phyloP scores from a whole-genome alignment of 2,113 vertebrate genomes.

The Indri indri region DNA sequence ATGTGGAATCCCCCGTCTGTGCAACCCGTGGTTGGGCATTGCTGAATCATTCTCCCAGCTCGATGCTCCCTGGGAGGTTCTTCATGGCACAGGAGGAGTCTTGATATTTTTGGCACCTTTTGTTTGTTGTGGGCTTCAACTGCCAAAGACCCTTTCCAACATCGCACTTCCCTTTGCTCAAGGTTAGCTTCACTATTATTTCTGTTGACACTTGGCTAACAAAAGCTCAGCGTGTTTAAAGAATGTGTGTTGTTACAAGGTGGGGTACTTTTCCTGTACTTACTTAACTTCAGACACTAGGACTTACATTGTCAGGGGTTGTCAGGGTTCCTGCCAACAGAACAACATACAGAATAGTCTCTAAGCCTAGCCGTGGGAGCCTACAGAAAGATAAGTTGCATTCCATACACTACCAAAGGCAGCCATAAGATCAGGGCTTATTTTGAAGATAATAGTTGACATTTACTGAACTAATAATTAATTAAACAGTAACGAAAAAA shows the following conservation, averaged over 20 bases:
- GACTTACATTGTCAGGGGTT: neutral
- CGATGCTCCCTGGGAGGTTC: neutral
- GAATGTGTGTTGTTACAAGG: neutral
- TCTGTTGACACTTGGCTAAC: neutral
- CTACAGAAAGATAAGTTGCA: neutral
- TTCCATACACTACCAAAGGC: neutral
- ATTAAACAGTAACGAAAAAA: neutral
- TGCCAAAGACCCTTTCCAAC: neutral
- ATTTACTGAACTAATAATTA: conserved; percentile 3
- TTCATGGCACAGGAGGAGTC: neutral
- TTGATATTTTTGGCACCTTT: neutral
- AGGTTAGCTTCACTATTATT: neutral
- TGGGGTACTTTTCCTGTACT: neutral
- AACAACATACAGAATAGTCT: neutral
- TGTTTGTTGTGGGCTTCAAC: neutral
- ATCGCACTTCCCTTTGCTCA: neutral
- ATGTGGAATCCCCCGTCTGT: neutral
- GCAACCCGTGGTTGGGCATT: neutral
- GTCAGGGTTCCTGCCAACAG: neutral
- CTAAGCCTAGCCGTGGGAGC: neutral
- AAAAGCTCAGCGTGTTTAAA: neutral
- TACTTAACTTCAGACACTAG: neutral
- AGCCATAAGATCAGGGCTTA: neutral
- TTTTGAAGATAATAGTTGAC: conserved; percentile 22
- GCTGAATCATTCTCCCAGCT: neutral